These are phyloP conservation scores for Anseranas semipalmata DNA, from an alignment of 2,113 vertebrate species.

Conservation along the genomic window DNA sequence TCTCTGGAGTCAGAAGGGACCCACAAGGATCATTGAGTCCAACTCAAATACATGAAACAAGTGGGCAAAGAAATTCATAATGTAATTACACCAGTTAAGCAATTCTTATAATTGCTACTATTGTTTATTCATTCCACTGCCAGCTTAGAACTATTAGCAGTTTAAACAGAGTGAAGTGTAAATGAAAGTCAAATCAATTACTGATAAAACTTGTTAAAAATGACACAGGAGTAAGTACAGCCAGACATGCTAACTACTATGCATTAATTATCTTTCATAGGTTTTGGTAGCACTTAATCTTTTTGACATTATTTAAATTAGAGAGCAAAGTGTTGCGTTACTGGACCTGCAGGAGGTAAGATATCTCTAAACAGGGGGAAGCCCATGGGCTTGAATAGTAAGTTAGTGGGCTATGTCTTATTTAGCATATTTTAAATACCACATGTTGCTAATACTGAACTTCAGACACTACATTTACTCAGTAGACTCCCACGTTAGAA, in stretches of 20 bases:
- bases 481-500: not conserved
- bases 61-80: not conserved
- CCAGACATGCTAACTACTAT: not conserved
- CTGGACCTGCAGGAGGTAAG: not conserved
- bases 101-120: not conserved
- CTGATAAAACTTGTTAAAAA: slow-evolving; percentile 1
- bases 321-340: not conserved
- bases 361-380: not conserved
- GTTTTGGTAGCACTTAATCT: not conserved
- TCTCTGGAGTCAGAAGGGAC: not conserved
- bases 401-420: not conserved
- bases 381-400: not conserved
- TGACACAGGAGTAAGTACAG: not conserved
- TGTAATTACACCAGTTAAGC: not conserved
- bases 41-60: not conserved
- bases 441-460: not conserved
- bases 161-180: not conserved
- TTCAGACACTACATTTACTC: not conserved
- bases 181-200: not conserved
- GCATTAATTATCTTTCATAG: not conserved
- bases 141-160: not conserved
- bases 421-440: not conserved
- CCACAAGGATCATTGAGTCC: not conserved
- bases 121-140: not conserved
- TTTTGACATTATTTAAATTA: slow-evolving; percentile 11